Conservation (phyloP, 53 echinoderm and acorn worm genomes). For the Holothuria scabra region DNA sequence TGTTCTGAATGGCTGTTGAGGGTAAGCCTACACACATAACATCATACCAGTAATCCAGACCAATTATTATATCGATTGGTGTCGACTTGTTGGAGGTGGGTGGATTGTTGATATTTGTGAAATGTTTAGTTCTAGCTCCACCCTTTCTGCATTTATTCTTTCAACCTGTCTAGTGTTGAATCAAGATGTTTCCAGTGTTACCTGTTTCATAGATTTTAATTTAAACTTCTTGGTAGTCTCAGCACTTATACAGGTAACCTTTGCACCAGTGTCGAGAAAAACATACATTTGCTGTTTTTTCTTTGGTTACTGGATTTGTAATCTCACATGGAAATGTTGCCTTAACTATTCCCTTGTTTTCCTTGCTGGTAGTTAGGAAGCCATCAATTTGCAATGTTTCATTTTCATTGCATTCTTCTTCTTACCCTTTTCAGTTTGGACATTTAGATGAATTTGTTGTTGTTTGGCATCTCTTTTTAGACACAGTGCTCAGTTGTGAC, state of each 20-base stretch:
- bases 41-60: conserved; percentile 13
- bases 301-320: not conserved
- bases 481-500: not conserved
- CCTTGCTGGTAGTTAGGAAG: no score
- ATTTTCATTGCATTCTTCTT: no score
- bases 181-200: conserved; percentile 11
- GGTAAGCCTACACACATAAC: not conserved
- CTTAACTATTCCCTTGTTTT: no score
- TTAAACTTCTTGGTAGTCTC: not conserved
- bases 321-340: no score
- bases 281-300: not conserved
- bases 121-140: not conserved
- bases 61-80: conserved; percentile 15
- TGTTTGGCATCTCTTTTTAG: not conserved
- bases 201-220: not conserved
- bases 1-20: not conserved
- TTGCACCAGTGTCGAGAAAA: no score
- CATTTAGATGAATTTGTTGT: not conserved
- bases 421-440: not conserved
- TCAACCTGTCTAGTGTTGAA: no score
- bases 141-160: not conserved
- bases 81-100: not conserved
- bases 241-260: no score
- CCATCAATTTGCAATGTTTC: no score
- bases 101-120: not conserved